Base-by-base conservation (phyloP, 2,797 vertebrate genomes). In the Ctenopoma multispine region DNA sequence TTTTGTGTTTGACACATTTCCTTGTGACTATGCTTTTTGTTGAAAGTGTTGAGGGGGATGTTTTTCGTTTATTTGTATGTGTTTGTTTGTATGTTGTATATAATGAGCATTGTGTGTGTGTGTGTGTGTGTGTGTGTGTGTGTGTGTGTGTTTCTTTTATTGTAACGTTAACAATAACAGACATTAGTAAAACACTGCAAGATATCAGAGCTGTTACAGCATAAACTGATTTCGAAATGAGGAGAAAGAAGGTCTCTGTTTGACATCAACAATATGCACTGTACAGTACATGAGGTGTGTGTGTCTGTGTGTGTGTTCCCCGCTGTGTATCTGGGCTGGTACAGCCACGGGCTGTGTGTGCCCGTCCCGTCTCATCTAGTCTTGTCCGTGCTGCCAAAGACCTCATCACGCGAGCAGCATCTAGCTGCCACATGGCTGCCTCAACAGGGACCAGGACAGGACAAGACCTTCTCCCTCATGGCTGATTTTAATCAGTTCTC, bases 391-490 rank as follows among this genome's bases (percentile, higher is more conserved):
- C 86, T 94, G 93, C 93, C 94, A 94, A 92, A 82, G 83, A 87
- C 81, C 87, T 85, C 66, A 82, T 92, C 90, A 90, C 74, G 79
- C 57, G 71, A 91, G 90, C 91, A 87, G 89, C 90, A 90, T 90
- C 87, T 69, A 49, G 75, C 86, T 90, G 89, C 91, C 92, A 94
- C 93, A 94, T 93, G 90, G 91, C 90, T 70, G 81, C 80, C 80
- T 86, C 90, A 89, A 76, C 83, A 57, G 89, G 92, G 90, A 91
- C 85, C 91, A 62, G 74, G 72, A 75, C 79, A 64, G 85, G 79
- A 83, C 87, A 43, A 79, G 82, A 82, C 83, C 88, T 75, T 75
- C 63, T 72, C 75, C 79, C 77, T 81, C 62, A 57, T 47, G 66
- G 46, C 86, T 82, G 80, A 77, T 72, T 81, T 75, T 55, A 63